phyloP scores from a whole-genome alignment of 1,140 invertebrate genomes.

The Physella acuta region DNA sequence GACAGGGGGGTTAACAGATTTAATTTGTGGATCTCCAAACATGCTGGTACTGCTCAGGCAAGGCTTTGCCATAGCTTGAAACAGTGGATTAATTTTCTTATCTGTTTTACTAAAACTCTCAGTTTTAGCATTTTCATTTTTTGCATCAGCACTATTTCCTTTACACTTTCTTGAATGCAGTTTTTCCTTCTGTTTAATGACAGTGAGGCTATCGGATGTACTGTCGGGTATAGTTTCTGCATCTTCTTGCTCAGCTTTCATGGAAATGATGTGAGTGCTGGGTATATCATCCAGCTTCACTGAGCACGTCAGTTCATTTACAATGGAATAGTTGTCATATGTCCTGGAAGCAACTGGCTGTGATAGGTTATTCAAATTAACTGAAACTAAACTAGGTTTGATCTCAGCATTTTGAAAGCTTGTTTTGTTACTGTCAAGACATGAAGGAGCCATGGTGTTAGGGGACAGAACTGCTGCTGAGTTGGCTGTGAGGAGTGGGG shows the following conservation, averaged over 20 bases:
- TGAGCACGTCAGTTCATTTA: conserved; percentile 5
- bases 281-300: conserved; percentile 18
- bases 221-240: neutral
- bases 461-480: neutral
- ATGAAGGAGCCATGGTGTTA: neutral
- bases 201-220: neutral
- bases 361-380: conserved; percentile 13
- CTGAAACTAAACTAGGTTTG: conserved; percentile 12
- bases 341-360: conserved; percentile 15
- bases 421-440: too few species aligned
- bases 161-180: too few species aligned
- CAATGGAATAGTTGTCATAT: neutral
- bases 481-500: neutral
- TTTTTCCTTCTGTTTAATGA: neutral
- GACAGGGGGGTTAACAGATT: too few species aligned
- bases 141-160: too few species aligned
- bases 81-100: too few species aligned
- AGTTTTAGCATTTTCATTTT: too few species aligned
- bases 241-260: neutral
- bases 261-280: conserved; percentile 9
- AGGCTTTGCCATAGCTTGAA: too few species aligned
- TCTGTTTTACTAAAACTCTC: too few species aligned
- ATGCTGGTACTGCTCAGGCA: too few species aligned
- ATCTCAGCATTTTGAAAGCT: neutral
- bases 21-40: too few species aligned